Conservation (phyloP, 2,888 invertebrate genomes). For the Myathropa florea region DNA sequence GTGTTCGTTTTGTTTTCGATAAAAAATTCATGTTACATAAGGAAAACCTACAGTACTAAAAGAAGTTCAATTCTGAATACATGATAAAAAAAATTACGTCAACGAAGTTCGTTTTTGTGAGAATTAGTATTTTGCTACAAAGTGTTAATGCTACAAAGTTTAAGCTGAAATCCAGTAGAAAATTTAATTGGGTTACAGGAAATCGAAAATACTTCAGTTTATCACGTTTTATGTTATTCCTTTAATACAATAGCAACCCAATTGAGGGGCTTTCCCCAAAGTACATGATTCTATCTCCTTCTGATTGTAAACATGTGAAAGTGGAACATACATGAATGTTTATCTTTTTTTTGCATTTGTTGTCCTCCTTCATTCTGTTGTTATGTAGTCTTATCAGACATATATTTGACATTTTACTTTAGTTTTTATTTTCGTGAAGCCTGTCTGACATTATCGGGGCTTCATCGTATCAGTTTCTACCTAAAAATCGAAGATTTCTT, state of each 20-base stretch:
- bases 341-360: conserved; percentile 34
- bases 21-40: too few species aligned
- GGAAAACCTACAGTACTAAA: too few species aligned
- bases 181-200: too few species aligned
- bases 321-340: not conserved
- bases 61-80: too few species aligned
- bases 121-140: too few species aligned
- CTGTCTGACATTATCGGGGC: conserved; percentile 31
- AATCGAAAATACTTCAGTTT: too few species aligned
- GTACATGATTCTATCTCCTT: not conserved
- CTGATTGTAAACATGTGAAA: not conserved
- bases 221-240: not conserved
- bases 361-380: conserved; percentile 38
- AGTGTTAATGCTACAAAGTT: not conserved
- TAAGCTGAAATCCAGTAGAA: not conserved
- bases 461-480: conserved; percentile 22
- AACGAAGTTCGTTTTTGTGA: too few species aligned
- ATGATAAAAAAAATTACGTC: not conserved
- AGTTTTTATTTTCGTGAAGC: conserved; percentile 10
- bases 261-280: not conserved
- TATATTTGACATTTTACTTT: conserved; percentile 38
- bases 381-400: conserved; percentile 52
- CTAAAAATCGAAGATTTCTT: conserved; percentile 44
- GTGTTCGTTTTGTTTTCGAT: conserved; percentile 12
- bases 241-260: not conserved